Percentiles rank a stretch among this genome's conserved stretches.
These are phyloP conservation scores for Latrodectus elegans DNA, from an alignment of 2,888 invertebrate genomes.

Conservation along the genomic window DNA sequence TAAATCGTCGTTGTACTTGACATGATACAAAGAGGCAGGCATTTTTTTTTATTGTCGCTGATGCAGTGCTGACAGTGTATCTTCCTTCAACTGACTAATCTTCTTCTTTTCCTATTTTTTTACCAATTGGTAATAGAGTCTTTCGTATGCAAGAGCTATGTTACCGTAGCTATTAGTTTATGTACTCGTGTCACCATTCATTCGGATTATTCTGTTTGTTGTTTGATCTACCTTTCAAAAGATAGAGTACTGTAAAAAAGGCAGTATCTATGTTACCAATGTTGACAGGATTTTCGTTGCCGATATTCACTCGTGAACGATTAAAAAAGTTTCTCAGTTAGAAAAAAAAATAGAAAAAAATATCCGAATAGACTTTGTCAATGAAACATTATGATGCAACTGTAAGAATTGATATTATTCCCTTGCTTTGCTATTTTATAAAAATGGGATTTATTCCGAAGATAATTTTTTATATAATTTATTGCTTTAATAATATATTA, in stretches of 20 bases:
- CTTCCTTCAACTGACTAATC: not conserved
- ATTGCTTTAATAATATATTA: no score
- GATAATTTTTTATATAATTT: no score
- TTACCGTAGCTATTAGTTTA: conserved; percentile 53
- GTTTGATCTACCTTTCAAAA: conserved; percentile 4
- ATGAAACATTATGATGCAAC: no score
- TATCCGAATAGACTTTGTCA: no score
- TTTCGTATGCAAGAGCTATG: conserved; percentile 51
- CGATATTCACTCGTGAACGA: no score
- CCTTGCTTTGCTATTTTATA: no score
- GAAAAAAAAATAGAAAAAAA: no score
- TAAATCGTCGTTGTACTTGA: conserved; percentile 39
- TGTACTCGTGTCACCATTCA: conserved; percentile 33
- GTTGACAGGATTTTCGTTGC: no score
- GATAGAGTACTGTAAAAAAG: not conserved
- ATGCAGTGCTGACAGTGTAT: conserved; percentile 19
- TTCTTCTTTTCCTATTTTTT: conserved; percentile 28
- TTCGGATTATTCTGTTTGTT: conserved; percentile 42
- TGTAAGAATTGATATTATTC: no score
- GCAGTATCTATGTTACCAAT: no score
- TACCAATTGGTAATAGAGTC: conserved; percentile 43
- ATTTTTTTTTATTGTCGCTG: conserved; percentile 34
- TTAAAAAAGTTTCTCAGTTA: no score
- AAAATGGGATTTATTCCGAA: no score
- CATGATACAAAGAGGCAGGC: conserved; percentile 16